These are phyloP conservation scores for Tauraco hartlaubi DNA, from an alignment of 2,797 vertebrate species.

Conservation along the genomic window DNA sequence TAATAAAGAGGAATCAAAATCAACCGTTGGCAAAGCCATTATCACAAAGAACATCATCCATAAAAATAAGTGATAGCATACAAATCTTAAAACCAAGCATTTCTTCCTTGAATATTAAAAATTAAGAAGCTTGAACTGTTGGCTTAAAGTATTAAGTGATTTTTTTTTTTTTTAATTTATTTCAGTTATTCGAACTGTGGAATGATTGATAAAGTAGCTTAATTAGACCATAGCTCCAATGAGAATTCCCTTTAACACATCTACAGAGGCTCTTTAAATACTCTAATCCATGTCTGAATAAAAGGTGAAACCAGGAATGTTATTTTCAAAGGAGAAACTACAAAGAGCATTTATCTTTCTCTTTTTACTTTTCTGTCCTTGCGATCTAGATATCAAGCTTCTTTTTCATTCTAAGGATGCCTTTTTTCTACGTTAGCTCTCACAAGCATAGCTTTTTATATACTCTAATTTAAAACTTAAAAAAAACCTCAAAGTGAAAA, in stretches of 20 bases:
- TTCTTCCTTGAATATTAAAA: constrained; percentile 1
- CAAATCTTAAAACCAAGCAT: neutral
- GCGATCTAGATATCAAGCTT: constrained; percentile 22
- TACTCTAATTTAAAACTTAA: constrained; percentile 27
- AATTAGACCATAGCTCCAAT: constrained; percentile 46
- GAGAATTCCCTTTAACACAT: constrained; percentile 25
- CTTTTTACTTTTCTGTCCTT: constrained; percentile 17
- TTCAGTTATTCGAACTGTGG: neutral
- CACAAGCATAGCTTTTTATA: constrained; percentile 19
- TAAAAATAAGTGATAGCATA: neutral
- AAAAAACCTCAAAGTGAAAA: neutral
- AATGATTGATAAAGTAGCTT: constrained; percentile 39
- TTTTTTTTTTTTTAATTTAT: neutral
- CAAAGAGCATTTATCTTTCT: constrained; percentile 18
- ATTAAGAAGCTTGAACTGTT: constrained; percentile 13
- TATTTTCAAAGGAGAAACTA: constrained; percentile 38
- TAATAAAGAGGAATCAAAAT: constrained; percentile 9
- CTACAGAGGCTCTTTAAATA: constrained; percentile 50
- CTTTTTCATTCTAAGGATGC: neutral
- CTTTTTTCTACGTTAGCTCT: constrained; percentile 6
- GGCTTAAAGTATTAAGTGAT: constrained; percentile 6
- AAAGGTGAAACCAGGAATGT: constrained; percentile 14
- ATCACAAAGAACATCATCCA: neutral
- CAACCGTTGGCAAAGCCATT: constrained; percentile 11
- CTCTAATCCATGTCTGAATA: constrained; percentile 6